These are phyloP conservation scores for Uloborus plumipes DNA, from an alignment of 2,888 invertebrate species.

Conservation along the genomic window DNA sequence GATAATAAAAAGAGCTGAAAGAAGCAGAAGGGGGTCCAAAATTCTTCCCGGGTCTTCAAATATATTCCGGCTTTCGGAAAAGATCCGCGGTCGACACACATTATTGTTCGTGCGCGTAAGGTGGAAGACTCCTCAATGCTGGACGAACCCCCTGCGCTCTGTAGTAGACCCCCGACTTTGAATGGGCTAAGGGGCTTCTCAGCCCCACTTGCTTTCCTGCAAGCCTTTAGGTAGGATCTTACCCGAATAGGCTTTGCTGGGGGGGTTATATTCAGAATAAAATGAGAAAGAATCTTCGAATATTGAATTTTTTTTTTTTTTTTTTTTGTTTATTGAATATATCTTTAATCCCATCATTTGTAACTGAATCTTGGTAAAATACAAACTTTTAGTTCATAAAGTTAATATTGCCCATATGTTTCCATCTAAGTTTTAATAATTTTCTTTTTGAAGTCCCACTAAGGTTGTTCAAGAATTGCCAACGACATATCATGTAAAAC, in stretches of 20 bases:
- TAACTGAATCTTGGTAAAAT: too few species aligned
- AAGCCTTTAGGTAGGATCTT: slow-evolving; percentile 25
- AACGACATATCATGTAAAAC: too few species aligned
- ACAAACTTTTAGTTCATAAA: too few species aligned
- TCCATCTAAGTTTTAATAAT: too few species aligned
- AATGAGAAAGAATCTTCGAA: neutral
- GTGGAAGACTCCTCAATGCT: neutral
- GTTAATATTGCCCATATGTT: too few species aligned
- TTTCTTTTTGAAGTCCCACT: too few species aligned
- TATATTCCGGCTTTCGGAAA: slow-evolving; percentile 11
- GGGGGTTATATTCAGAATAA: neutral
- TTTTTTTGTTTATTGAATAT: too few species aligned
- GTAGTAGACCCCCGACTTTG: slow-evolving; percentile 3
- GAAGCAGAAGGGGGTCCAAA: neutral
- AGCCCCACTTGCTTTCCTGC: neutral
- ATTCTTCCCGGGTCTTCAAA: slow-evolving; percentile 17
- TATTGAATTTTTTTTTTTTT: too few species aligned
- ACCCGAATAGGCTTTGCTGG: neutral
- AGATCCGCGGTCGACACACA: neutral
- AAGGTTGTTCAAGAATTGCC: too few species aligned
- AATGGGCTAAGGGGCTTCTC: slow-evolving; percentile 10
- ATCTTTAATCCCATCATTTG: too few species aligned
- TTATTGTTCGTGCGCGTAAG: slow-evolving; percentile 26
- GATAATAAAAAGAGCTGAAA: neutral
- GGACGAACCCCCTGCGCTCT: neutral